Evolutionary conservation across 2,888 invertebrate species (phyloP).

Genomic region (Pemphredon lugubris): DNA sequence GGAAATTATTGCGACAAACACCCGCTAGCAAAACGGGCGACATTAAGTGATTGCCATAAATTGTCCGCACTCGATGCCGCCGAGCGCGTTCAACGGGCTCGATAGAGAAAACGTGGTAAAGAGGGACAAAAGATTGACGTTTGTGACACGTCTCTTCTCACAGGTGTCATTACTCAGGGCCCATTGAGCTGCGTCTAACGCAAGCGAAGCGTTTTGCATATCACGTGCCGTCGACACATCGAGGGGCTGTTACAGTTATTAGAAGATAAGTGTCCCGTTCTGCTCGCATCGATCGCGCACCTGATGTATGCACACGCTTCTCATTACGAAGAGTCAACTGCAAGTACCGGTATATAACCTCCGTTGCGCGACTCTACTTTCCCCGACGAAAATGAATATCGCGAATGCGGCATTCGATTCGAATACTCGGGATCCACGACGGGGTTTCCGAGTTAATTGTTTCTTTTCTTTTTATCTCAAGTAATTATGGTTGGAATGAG

Average conservation of each 20-base stretch:
- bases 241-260: slow-evolving; percentile 50
- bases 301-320: slow-evolving; percentile 30
- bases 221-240: slow-evolving; percentile 47
- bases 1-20: too few relatives aligned
- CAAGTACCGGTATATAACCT: slow-evolving; percentile 6
- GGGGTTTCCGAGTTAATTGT: too few relatives aligned
- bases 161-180: slow-evolving; percentile 16
- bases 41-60: slow-evolving; percentile 3
- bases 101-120: slow-evolving; percentile 8
- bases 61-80: slow-evolving; percentile 1
- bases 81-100: too few relatives aligned
- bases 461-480: too few relatives aligned
- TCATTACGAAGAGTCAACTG: slow-evolving; percentile 32
- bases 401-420: too few relatives aligned
- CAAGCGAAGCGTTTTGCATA: slow-evolving; percentile 50
- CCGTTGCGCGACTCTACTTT: too few relatives aligned
- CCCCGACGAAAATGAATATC: too few relatives aligned
- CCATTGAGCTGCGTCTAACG: slow-evolving; percentile 46
- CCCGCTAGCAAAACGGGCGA: too few relatives aligned
- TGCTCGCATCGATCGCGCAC: slow-evolving; percentile 48
- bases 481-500: too few relatives aligned
- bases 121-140: slow-evolving; percentile 21
- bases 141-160: too few relatives aligned
- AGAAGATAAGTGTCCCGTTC: slow-evolving; percentile 57
- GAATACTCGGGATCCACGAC: too few relatives aligned